phyloP scores from a whole-genome alignment of 2,888 invertebrate genomes.

The Bhutanitis thaidina region DNA sequence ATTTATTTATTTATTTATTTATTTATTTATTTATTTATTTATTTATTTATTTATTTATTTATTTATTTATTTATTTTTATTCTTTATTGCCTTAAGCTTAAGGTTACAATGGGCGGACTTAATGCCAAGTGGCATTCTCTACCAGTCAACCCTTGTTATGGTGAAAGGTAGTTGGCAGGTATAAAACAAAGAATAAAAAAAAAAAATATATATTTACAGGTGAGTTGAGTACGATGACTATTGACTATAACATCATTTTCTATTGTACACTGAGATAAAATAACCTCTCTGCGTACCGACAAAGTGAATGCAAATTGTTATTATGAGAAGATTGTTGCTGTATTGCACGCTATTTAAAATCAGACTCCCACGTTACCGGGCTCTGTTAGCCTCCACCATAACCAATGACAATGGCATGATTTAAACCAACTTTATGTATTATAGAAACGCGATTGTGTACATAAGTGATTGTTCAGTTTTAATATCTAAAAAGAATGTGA shows the following conservation, averaged over 20 bases:
- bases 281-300: not conserved
- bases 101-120: too few relatives aligned
- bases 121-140: too few relatives aligned
- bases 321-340: constrained; percentile 4
- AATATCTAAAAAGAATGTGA: not conserved
- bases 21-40: too few relatives aligned
- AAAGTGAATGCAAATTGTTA: not conserved
- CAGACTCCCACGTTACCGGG: constrained; percentile 41
- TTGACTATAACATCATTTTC: not conserved
- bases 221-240: too few relatives aligned
- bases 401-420: constrained; percentile 41
- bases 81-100: too few relatives aligned
- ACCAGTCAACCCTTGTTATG: too few relatives aligned
- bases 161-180: too few relatives aligned
- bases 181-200: too few relatives aligned
- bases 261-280: not conserved
- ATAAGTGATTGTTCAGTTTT: constrained; percentile 19
- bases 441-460: constrained; percentile 27
- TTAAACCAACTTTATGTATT: constrained; percentile 32
- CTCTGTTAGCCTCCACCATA: constrained; percentile 31
- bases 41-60: too few relatives aligned
- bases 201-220: too few relatives aligned
- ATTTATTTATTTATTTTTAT: too few relatives aligned
- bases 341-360: constrained; percentile 19
- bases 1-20: too few relatives aligned